Conservation (phyloP, 2,797 vertebrate genomes). For the Myripristis jacobus region DNA sequence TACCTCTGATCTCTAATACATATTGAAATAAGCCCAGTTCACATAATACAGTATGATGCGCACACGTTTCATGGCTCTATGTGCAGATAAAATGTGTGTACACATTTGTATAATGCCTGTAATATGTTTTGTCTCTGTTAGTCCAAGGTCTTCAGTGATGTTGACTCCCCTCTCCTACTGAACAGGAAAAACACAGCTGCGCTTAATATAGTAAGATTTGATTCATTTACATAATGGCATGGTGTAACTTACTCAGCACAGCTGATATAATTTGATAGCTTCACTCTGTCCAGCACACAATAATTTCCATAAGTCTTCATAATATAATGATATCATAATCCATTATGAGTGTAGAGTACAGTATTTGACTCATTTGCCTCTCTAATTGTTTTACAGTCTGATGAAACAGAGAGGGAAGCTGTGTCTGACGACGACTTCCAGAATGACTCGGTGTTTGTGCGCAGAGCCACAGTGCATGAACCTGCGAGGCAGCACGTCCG, state of each 20-base stretch:
- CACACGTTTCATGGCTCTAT: neutral
- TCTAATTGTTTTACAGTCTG: slow-evolving; percentile 64
- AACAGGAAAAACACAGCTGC: slow-evolving; percentile 65
- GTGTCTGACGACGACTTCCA: slow-evolving; percentile 81
- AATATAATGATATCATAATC: neutral
- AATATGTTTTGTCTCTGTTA: slow-evolving; percentile 33
- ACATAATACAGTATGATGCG: too few species aligned
- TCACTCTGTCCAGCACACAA: neutral
- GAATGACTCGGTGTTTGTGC: slow-evolving; percentile 31
- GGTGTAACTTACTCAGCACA: neutral
- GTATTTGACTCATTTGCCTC: slow-evolving; percentile 8
- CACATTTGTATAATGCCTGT: neutral
- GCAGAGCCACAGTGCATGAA: slow-evolving; percentile 24
- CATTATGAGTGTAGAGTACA: neutral
- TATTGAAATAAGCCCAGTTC: neutral
- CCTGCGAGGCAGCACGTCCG: slow-evolving; percentile 29
- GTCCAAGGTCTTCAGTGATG: slow-evolving; percentile 68
- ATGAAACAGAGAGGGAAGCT: slow-evolving; percentile 60
- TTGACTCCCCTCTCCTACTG: slow-evolving; percentile 74
- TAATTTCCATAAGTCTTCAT: neutral
- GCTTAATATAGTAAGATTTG: slow-evolving; percentile 65
- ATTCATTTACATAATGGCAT: neutral
- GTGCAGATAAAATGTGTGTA: neutral
- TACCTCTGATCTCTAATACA: neutral
- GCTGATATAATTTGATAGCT: slow-evolving; percentile 7